Base-by-base conservation (phyloP, 2,113 vertebrate species). In the Silurus glanis region DNA sequence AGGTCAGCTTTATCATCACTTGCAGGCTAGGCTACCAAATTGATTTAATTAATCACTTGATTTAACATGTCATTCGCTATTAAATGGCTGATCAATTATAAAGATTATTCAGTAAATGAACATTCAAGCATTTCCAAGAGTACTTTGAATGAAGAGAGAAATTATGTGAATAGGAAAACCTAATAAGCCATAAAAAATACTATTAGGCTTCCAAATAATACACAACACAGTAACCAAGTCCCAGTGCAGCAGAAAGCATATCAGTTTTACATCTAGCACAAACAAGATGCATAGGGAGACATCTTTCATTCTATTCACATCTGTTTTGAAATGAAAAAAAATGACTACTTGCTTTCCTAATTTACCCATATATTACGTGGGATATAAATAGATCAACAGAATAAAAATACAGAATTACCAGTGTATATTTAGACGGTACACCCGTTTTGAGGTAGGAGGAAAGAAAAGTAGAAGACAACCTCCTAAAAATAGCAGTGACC, bases 31-130 rank as follows among this genome's bases (percentile, higher is more conserved):
- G 21, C 86, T 58, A 51, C 72, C 59, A 83, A 78, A 87, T 83
- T 87, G 86, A 87, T 83, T 87, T 78, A 87, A 76, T 87, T 87
- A 87, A 83, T 87, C 86, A 76, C 80, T 78, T 83, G 72, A 87
- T 87, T 87, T 87, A 87, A 83, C 81, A 66, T 83, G 86, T 66
- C 80, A 78, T 87, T 83, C 12, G 49, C 47, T 61, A 83, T 87
- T 87, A 87, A 86, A 86, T 76, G 71, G 71, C 25, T 86, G 80
- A 86, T 83, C 71, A 86, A 21, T 66, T 66, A 53, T 45, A 61
- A 55, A 75, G 69, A 86, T 76, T 86, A 83, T 67, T 56, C 71
- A 67, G 75, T 78, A 87, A 83, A 62, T 83, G 80, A 87, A 87
- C 53, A 74, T 74, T 83, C 72, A 83, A 47, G 71, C 80, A 64